Conservation (phyloP, 2,113 vertebrate species). For the Xenus cinereus region DNA sequence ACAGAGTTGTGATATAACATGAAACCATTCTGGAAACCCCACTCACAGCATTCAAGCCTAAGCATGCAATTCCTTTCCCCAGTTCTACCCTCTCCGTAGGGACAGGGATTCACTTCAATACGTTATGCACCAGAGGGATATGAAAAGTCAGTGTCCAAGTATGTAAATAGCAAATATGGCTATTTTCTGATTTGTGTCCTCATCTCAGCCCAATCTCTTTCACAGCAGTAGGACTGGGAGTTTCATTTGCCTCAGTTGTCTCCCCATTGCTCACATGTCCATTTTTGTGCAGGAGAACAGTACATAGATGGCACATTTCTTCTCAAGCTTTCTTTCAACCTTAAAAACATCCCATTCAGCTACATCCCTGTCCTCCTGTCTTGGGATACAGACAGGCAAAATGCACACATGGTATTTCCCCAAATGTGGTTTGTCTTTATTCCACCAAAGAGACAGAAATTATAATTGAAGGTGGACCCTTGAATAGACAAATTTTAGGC, state of each 20-base stretch:
- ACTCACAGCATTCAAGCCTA: not conserved
- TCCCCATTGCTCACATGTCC: fast-evolving
- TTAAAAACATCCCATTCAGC: not conserved
- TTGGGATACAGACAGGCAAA: not conserved
- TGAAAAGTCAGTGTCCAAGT: not conserved
- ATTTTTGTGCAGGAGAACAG: not conserved
- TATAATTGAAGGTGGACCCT: not conserved
- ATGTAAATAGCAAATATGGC: not conserved
- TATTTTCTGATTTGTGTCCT: not conserved
- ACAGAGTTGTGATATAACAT: not conserved
- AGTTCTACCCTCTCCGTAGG: not conserved
- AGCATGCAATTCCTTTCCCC: not conserved
- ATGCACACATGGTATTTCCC: not conserved
- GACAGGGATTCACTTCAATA: not conserved
- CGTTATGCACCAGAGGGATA: not conserved
- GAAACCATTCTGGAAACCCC: not conserved
- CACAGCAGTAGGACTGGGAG: not conserved
- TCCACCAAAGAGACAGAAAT: not conserved
- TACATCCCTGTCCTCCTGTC: not conserved
- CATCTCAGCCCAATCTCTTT: not conserved
- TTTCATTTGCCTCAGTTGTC: not conserved
- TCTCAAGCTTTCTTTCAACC: not conserved
- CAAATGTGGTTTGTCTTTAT: not conserved
- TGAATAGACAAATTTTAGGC: not conserved
- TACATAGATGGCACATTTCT: fast-evolving